Evolutionary conservation across 2,113 vertebrate genomes (phyloP), one percentile per base, ranked within the genome.

Genomic region (Castor canadensis): DNA sequence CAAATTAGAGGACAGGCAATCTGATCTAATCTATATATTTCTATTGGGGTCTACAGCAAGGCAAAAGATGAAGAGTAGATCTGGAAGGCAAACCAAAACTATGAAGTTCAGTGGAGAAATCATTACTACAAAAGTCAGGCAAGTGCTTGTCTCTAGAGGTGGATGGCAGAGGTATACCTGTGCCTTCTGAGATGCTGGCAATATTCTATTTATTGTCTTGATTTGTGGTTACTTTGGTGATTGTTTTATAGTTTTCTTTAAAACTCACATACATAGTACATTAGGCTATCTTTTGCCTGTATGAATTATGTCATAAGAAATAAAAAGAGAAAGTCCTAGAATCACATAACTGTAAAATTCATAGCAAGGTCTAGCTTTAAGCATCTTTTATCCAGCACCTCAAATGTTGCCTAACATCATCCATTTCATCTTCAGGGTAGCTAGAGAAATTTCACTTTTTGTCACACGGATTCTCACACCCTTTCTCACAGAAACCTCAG

Each of bases 1-100:
- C 66, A 90, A 94, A 95, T 56, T 45, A 89, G 67, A 77, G 45
- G 17, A 72, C 5, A 58, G 52, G 84, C n/a, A 92, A 82, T 75
- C 66, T 71, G 9, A 66, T 82, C 4, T 71, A 71, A 81, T 32
- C 26, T 3, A 6, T 85, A 43, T 11, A 22, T 71, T 85, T 81
- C 7, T 75, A 9, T 49, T 71, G 52, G 24, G 49, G 7, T 76
- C 5, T 6, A 56, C 32, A 49, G 11, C 38, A 94, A 84, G 35
- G 54, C 56, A 12, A 67, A 82, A 26, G 38, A 47, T 38, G 52
- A 17, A 30, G 11, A 35, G 4, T 66, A 26, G 62, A 49, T n/a
- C 32, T 71, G 32, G 28, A 92, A 71, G 66, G 73, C 28, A 85
- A 76, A 81, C 30, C 40, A 62, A 87, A 67, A 52, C 28, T 16